Evolutionary conservation across 92 coral and sea anemone species (phyloP), one percentile per base, ranked within the genome.

Genomic region (Bergia sp.): DNA sequence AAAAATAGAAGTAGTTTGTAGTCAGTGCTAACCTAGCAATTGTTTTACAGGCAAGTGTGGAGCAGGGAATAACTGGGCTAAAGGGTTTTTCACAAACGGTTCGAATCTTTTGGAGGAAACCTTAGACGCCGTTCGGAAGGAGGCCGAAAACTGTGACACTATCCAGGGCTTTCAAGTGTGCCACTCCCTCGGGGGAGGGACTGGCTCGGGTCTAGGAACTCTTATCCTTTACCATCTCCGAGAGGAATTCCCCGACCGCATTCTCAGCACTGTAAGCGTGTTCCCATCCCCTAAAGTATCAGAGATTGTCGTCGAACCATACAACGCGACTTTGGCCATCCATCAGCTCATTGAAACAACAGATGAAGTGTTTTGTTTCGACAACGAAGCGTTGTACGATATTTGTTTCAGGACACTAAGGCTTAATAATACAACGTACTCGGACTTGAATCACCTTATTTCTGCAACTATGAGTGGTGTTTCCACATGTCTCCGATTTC

Each of bases 41-140:
- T 82, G 81, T 5, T 36, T 64, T 61, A 9, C 86, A 95, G 98
- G 98, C 21, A 92, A 95, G 82, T 85, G 98, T 87, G 98, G 98
- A 23, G 98, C 98, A 9, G 98, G 98, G 13, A 95, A 95, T 86
- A 95, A 95, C 93, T 95, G 98, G 98, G 98, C 98, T 40, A 95
- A 95, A 93, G 98, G 98, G 1, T 95, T 95, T 76, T 95, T 90
- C 90, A 88, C 98, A 23, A 95, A 95, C 45, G 98, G 98, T 44
- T 93, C 94, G 49, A 89, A 95, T 79, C 91, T 95, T 2, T 86
- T 95, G 57, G 98, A 95, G 69, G 92, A 95, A 81, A 94, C 94
- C 8, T 85, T 95, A 21, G 98, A 95, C 85, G 91, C 89, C 77
- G 85, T 95, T 13, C 88, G 98, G 18, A 95, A 93, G 87, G 98